Conservation (phyloP, 2,888 invertebrate species). For the Monochamus alternatus region DNA sequence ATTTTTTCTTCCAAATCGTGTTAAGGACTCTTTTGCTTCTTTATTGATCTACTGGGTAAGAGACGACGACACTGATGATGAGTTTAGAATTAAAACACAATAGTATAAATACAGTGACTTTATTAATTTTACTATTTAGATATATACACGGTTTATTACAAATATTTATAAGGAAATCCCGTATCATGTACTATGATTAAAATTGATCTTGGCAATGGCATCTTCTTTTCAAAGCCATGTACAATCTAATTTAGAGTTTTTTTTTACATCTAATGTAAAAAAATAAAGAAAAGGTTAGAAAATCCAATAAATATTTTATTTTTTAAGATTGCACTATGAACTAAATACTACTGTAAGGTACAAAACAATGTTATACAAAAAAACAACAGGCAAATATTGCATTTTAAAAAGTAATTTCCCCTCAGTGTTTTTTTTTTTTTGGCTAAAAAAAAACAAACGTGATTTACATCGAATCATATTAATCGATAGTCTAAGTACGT, state of each 20-base stretch:
- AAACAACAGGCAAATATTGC: slow-evolving; percentile 34
- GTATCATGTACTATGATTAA: slow-evolving; percentile 54
- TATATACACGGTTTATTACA: slow-evolving; percentile 67
- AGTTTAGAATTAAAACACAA: slow-evolving; percentile 14
- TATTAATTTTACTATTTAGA: slow-evolving; percentile 62
- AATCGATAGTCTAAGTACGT: slow-evolving; percentile 52
- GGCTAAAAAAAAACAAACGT: slow-evolving; percentile 15
- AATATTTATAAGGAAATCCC: slow-evolving; percentile 61
- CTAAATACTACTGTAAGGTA: slow-evolving; percentile 55
- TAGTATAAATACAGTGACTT: slow-evolving; percentile 67
- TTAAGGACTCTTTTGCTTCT: too few relatives aligned
- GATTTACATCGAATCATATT: slow-evolving; percentile 30
- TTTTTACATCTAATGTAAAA: slow-evolving; percentile 53
- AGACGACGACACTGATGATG: too few relatives aligned
- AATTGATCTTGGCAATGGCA: slow-evolving; percentile 61
- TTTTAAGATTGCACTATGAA: slow-evolving; percentile 60
- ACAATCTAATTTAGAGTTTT: slow-evolving; percentile 48
- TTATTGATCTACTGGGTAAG: too few relatives aligned
- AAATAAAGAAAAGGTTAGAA: slow-evolving; percentile 40
- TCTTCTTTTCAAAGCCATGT: slow-evolving; percentile 54
- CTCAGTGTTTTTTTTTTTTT: background rate
- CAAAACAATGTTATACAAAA: slow-evolving; percentile 46
- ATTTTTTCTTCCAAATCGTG: too few relatives aligned
- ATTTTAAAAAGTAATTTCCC: slow-evolving; percentile 19
- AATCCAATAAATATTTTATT: slow-evolving; percentile 55